These are phyloP conservation scores for Euwallacea fornicatus DNA, from an alignment of 1,140 invertebrate species.

Conservation along the genomic window DNA sequence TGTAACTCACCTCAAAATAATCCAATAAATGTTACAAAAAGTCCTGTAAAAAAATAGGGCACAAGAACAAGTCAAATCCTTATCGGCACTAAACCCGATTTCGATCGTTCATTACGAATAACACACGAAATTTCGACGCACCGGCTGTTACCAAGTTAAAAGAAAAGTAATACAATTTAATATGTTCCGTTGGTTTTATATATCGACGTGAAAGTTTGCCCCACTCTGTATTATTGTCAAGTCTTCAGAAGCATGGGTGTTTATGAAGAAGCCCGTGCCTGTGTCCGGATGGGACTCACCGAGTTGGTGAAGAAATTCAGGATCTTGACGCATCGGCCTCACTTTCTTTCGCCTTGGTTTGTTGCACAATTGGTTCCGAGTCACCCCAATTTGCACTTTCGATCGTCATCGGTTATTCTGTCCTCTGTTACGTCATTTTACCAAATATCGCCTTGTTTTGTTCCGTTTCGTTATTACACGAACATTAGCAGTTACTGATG, in stretches of 20 bases:
- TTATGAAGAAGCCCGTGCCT: constrained; percentile 37
- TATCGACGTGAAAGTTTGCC: constrained; percentile 52
- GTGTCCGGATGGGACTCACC: constrained; percentile 40
- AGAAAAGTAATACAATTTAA: constrained; percentile 51
- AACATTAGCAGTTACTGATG: no score
- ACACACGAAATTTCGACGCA: constrained; percentile 38
- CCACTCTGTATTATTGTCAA: constrained; percentile 38
- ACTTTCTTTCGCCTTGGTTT: constrained; percentile 45
- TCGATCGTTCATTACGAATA: constrained; percentile 32
- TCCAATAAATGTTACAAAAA: constrained; percentile 24
- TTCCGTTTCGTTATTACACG: no score
- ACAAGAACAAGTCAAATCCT: constrained; percentile 31
- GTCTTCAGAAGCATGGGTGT: constrained; percentile 28
- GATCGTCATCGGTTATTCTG: constrained; percentile 27
- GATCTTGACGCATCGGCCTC: constrained; percentile 43
- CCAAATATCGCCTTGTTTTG: constrained; percentile 1
- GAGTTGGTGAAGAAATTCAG: constrained; percentile 40
- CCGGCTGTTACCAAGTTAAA: constrained; percentile 32
- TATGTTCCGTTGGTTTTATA: constrained; percentile 53
- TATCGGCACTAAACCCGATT: constrained; percentile 37
- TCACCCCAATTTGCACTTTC: constrained; percentile 43
- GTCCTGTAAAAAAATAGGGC: constrained; percentile 31
- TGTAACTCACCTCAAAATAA: constrained; percentile 23
- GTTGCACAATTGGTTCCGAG: constrained; percentile 43
- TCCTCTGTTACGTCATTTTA: constrained; percentile 23